Percentiles rank a stretch among this genome's conserved stretches.
phyloP scores from a whole-genome alignment of 1,140 invertebrate species.

The Cylas formicarius region DNA sequence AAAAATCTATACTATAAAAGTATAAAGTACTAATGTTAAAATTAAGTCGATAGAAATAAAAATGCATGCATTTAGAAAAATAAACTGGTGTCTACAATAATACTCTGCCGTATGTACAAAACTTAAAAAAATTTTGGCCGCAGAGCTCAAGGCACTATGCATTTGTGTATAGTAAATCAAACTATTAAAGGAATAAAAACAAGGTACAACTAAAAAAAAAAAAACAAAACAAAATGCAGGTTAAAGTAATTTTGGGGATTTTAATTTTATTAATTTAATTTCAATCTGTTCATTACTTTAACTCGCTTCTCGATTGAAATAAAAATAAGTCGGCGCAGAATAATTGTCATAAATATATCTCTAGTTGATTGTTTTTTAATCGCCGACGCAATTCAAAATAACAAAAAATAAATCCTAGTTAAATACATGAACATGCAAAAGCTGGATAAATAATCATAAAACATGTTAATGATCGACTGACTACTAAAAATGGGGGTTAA shows the following conservation, averaged over 20 bases:
- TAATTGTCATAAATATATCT: constrained; percentile 3
- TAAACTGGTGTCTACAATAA: constrained; percentile 10
- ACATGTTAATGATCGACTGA: constrained; percentile 12
- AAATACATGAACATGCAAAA: too few relatives aligned
- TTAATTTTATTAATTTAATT: too few relatives aligned
- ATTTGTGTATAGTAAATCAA: constrained; percentile 16
- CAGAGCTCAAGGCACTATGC: constrained; percentile 16
- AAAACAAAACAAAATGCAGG: constrained; percentile 5
- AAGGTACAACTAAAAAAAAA: constrained; percentile 2
- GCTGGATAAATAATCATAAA: too few relatives aligned
- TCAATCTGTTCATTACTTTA: constrained; percentile 11
- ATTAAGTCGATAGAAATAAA: constrained; percentile 1
- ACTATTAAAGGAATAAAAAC: constrained; percentile 16
- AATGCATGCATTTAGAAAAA: too few relatives aligned
- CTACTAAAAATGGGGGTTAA: constrained; percentile 17
- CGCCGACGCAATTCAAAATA: constrained; percentile 1
- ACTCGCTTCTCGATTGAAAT: constrained; percentile 6
- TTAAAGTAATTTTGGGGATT: constrained; percentile 17
- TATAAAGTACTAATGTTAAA: background rate
- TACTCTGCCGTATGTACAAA: constrained; percentile 13
- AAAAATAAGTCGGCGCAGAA: background rate
- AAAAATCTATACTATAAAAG: background rate
- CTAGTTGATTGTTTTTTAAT: background rate
- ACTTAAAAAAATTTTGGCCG: constrained; percentile 1
- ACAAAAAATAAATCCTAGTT: too few relatives aligned